Percentiles rank a stretch among this genome's conserved stretches.
phyloP scores from a whole-genome alignment of 2,888 invertebrate species.

The Troglohyphantes excavatus region DNA sequence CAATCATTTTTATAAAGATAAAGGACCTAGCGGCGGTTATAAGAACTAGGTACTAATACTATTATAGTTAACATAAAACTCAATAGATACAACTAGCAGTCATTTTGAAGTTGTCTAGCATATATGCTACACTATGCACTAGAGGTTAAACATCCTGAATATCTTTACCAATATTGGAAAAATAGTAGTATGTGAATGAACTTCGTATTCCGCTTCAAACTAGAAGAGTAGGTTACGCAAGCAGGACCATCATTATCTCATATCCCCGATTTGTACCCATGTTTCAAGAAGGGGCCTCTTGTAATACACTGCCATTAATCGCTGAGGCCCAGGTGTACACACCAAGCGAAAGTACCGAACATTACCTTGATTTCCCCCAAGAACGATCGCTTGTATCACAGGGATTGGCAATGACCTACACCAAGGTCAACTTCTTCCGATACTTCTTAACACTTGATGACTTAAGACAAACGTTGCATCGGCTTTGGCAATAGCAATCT shows the following conservation, averaged over 20 bases:
- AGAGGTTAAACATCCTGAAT: no score
- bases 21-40: no score
- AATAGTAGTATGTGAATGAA: no score
- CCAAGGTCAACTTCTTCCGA: conserved; percentile 34
- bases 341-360: conserved; percentile 1
- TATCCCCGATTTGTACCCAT: not conserved
- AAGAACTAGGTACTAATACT: no score
- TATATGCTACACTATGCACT: no score
- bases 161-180: no score
- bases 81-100: no score
- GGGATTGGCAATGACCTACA: conserved; percentile 26
- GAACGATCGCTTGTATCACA: conserved; percentile 12
- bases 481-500: not conserved
- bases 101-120: no score
- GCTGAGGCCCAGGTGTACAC: not conserved
- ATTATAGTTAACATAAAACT: no score
- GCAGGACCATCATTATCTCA: not conserved
- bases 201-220: no score
- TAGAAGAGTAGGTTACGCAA: not conserved
- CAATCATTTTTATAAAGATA: no score
- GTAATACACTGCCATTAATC: not conserved
- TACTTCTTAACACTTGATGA: not conserved
- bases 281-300: not conserved
- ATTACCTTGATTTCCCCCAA: conserved; percentile 18
- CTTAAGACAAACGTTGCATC: not conserved